phyloP scores from a whole-genome alignment of 2,888 invertebrate genomes.

The Junonia oenone region DNA sequence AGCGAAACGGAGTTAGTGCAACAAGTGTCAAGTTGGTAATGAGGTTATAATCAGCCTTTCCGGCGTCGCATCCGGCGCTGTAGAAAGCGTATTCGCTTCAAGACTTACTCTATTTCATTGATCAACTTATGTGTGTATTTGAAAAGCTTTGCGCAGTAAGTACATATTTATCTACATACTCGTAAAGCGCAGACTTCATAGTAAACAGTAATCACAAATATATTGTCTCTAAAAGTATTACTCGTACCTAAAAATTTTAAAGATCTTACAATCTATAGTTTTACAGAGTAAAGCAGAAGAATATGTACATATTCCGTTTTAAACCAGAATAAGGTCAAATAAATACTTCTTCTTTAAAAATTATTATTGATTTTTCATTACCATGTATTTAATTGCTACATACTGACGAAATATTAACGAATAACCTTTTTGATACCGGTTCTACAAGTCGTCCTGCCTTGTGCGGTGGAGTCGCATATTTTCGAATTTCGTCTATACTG shows the following conservation, averaged over 20 bases:
- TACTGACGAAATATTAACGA: slow-evolving; percentile 38
- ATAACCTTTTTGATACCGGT: slow-evolving; percentile 71
- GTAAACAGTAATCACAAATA: too few species aligned
- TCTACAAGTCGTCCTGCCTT: slow-evolving; percentile 46
- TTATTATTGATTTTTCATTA: slow-evolving; percentile 13
- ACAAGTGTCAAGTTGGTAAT: slow-evolving; percentile 46
- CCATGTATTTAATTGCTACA: slow-evolving; percentile 20
- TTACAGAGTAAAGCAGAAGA: too few species aligned
- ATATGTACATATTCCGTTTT: neutral
- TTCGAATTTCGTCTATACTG: slow-evolving; percentile 51
- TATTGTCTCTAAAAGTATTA: too few species aligned
- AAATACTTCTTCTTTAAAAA: neutral
- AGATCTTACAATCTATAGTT: too few species aligned
- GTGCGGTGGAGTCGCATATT: slow-evolving; percentile 53
- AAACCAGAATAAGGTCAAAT: neutral
- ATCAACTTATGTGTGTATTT: neutral
- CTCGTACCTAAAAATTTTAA: too few species aligned
- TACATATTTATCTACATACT: too few species aligned
- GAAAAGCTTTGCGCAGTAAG: too few species aligned
- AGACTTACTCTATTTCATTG: neutral
- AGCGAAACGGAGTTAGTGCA: slow-evolving; percentile 47
- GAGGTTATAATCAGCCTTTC: slow-evolving; percentile 65
- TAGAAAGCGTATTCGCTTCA: slow-evolving; percentile 19
- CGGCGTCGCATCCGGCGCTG: slow-evolving; percentile 46
- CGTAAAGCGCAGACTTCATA: too few species aligned